Conservation (phyloP, 2,113 vertebrate genomes). For the human region DNA sequence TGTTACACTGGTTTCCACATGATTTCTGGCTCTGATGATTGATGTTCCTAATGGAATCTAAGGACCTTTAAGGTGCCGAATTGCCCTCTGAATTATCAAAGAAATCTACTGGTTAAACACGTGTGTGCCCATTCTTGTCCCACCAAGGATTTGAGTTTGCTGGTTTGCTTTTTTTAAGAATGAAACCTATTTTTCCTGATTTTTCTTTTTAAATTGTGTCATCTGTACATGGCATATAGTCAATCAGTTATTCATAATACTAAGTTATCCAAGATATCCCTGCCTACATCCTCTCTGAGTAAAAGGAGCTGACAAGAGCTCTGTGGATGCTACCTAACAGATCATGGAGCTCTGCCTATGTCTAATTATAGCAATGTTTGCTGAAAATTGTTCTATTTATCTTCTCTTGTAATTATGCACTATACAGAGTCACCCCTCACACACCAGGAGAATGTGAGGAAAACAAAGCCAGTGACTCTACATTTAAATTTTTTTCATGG, state of each 20-base stretch:
- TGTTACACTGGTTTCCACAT: conserved; percentile 30
- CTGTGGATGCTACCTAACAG: not conserved
- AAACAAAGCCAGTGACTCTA: conserved; percentile 5
- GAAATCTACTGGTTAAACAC: conserved; percentile 52
- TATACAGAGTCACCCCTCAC: not conserved
- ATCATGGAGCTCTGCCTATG: not conserved
- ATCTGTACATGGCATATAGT: not conserved
- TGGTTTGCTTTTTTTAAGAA: conserved; percentile 40
- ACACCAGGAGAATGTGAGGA: not conserved
- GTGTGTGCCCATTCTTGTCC: not conserved
- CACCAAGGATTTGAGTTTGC: conserved; percentile 41
- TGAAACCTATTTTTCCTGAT: conserved; percentile 14
- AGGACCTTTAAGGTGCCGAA: not conserved
- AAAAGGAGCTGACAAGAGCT: conserved; percentile 29
- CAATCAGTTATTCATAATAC: not conserved
- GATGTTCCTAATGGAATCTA: conserved; percentile 32
- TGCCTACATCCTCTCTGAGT: not conserved
- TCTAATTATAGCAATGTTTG: conserved; percentile 34
- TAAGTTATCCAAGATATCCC: not conserved
- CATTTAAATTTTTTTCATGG: not conserved
- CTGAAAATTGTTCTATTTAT: conserved; percentile 32
- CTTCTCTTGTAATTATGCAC: not conserved
- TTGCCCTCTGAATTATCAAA: conserved; percentile 39
- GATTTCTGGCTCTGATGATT: conserved; percentile 30
- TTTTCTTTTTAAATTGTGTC: conserved; percentile 44